phyloP scores from a whole-genome alignment of 2,113 vertebrate genomes.

The Nymphicus hollandicus region DNA sequence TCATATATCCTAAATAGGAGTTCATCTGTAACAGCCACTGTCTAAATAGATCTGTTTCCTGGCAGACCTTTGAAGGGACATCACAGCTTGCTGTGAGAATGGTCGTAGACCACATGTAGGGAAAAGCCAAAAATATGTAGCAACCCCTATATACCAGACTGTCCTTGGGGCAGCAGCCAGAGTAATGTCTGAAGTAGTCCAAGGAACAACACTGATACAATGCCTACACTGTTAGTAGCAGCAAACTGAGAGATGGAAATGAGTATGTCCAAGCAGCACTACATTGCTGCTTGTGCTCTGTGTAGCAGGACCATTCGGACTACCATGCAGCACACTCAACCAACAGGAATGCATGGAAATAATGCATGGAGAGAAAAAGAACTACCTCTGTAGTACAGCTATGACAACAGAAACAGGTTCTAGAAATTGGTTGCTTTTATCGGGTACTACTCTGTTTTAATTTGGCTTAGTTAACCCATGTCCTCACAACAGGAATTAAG shows the following conservation, averaged over 20 bases:
- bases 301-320: not conserved
- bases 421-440: rapidly evolving
- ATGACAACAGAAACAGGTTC: not conserved
- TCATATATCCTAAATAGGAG: not conserved
- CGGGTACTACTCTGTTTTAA: not conserved
- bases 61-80: not conserved
- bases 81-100: not conserved
- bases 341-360: not conserved
- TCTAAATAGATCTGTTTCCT: not conserved
- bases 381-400: not conserved
- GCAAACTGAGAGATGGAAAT: not conserved
- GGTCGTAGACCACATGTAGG: not conserved
- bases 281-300: not conserved
- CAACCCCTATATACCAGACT: not conserved
- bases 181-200: not conserved
- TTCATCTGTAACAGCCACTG: not conserved
- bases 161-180: not conserved
- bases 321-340: not conserved
- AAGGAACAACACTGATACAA: not conserved
- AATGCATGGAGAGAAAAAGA: not conserved
- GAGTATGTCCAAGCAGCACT: not conserved
- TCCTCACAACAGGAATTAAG: not conserved
- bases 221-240: not conserved
- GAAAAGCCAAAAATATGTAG: not conserved
- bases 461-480: not conserved